Conservation (phyloP, 2,888 invertebrate species). For the Acronicta leporina region DNA sequence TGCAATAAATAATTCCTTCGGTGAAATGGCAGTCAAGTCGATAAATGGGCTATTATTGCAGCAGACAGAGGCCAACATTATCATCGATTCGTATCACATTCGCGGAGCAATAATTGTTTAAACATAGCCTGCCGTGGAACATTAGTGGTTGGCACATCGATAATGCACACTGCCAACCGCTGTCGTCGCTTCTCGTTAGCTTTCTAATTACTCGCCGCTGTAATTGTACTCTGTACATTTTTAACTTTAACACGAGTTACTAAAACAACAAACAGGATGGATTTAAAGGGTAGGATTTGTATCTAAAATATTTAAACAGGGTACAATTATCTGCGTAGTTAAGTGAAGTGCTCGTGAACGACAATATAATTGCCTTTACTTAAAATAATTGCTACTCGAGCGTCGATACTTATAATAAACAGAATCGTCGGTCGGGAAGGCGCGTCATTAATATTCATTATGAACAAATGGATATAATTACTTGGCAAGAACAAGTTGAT, state of each 20-base stretch:
- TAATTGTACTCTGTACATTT: constrained; percentile 34
- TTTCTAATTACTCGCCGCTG: constrained; percentile 70
- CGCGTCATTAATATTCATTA: constrained; percentile 85
- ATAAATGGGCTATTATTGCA: constrained; percentile 87
- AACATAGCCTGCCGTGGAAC: constrained; percentile 80
- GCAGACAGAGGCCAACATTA: constrained; percentile 85
- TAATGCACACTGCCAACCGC: constrained; percentile 74
- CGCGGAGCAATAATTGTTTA: constrained; percentile 85
- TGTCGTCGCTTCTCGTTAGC: constrained; percentile 69
- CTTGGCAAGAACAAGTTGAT: constrained; percentile 80
- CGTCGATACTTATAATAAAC: constrained; percentile 78
- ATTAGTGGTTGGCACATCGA: constrained; percentile 79
- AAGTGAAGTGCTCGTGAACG: constrained; percentile 69
- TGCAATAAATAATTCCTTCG: constrained; percentile 84
- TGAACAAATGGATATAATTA: constrained; percentile 87
- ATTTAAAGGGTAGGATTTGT: constrained; percentile 61
- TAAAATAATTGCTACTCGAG: constrained; percentile 79
- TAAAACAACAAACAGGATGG: constrained; percentile 56
- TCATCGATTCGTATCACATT: constrained; percentile 86
- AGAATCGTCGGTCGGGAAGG: constrained; percentile 72
- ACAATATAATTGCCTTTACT: constrained; percentile 77
- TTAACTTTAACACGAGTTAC: constrained; percentile 56
- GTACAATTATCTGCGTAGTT: constrained; percentile 64
- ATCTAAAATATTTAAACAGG: constrained; percentile 67
- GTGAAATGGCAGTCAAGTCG: constrained; percentile 82